Conservation (phyloP, 1,140 invertebrate species). For the Pectinophora gossypiella region DNA sequence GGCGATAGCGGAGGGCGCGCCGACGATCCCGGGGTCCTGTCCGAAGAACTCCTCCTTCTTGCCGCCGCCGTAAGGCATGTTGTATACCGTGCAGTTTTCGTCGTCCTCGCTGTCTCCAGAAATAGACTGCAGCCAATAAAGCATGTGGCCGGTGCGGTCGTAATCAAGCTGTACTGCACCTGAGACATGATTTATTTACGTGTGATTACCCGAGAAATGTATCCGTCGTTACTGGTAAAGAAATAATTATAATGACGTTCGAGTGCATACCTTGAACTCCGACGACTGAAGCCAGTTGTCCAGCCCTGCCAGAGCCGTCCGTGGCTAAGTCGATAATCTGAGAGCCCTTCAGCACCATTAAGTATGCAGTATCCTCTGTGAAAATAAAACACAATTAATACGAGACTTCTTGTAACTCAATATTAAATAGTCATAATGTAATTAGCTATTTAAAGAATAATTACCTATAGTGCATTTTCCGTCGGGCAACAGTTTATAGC, state of each 20-base stretch:
- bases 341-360: conserved; percentile 93
- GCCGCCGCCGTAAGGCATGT: conserved; percentile 89
- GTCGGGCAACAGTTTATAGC: conserved; percentile 82
- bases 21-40: conserved; percentile 88
- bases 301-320: conserved; percentile 84
- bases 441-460: conserved; percentile 5
- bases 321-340: conserved; percentile 91
- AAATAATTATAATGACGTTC: too few relatives aligned
- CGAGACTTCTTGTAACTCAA: background rate
- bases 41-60: conserved; percentile 91
- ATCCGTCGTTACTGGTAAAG: too few relatives aligned
- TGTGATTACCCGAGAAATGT: too few relatives aligned
- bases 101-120: conserved; percentile 82
- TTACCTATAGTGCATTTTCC: conserved; percentile 84
- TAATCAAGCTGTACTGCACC: conserved; percentile 92
- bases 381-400: conserved; percentile 14
- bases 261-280: conserved; percentile 87
- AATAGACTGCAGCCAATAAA: conserved; percentile 91
- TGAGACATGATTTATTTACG: conserved; percentile 13
- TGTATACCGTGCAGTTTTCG: conserved; percentile 89
- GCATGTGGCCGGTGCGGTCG: conserved; percentile 86
- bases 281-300: conserved; percentile 91
- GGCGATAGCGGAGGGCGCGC: conserved; percentile 92
- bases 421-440: background rate
- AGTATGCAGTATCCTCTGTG: conserved; percentile 89